A percentile compares a stretch with the other conserved stretches of the same genome.
Conservation (phyloP, 2,888 invertebrate genomes). For the Cyaniris semiargus region DNA sequence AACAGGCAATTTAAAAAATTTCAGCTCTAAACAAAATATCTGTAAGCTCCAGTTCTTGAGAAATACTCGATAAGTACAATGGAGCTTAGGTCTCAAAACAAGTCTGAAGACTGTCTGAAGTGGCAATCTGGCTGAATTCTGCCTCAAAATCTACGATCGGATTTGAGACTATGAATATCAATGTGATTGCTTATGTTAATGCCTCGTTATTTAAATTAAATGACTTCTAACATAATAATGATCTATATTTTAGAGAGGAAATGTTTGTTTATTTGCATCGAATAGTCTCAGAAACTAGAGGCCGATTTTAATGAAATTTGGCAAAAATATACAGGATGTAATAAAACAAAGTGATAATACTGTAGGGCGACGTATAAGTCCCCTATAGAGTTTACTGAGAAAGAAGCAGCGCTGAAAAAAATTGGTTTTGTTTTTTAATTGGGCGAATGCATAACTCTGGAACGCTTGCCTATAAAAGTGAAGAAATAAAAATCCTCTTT, state of each 20-base stretch:
- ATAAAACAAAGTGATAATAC: too few relatives aligned
- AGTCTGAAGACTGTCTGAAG: slow-evolving; percentile 28
- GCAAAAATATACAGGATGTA: too few relatives aligned
- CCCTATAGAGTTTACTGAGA: too few relatives aligned
- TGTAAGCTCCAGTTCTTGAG: not conserved
- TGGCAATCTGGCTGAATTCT: not conserved
- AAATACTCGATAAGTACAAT: slow-evolving; percentile 18
- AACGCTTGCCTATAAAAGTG: too few relatives aligned
- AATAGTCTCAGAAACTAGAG: not conserved
- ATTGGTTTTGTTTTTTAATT: too few relatives aligned
- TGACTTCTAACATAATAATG: too few relatives aligned
- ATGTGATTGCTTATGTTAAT: slow-evolving; percentile 4
- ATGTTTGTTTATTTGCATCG: not conserved
- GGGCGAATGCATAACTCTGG: too few relatives aligned
- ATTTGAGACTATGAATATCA: slow-evolving; percentile 5
- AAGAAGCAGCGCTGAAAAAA: too few relatives aligned
- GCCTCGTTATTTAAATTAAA: not conserved
- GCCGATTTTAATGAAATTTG: too few relatives aligned
- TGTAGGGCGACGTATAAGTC: too few relatives aligned
- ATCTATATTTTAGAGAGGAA: too few relatives aligned
- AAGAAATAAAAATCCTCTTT: too few relatives aligned
- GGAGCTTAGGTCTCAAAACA: slow-evolving; percentile 21
- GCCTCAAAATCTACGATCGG: not conserved
- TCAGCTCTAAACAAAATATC: not conserved
- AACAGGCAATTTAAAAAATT: not conserved